Evolutionary conservation across 2,113 vertebrate genomes (phyloP).

Genomic region (Tor tambroides): DNA sequence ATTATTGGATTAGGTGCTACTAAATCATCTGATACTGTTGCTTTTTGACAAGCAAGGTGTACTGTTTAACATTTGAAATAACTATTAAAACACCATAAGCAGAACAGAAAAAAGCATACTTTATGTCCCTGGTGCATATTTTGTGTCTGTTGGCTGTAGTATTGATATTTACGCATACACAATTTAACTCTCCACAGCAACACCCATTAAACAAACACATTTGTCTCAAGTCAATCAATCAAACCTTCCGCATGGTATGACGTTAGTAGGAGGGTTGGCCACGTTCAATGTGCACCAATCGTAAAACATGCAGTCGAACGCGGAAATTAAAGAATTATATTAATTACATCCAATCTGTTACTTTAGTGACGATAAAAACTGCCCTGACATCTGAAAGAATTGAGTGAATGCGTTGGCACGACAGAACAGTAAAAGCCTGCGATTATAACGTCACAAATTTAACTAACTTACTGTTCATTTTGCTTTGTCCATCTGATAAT

Average conservation of each 20-base stretch:
- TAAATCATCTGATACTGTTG: not conserved
- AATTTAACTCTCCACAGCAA: not conserved
- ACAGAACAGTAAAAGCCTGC: not conserved
- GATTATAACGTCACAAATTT: not conserved
- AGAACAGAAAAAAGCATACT: not conserved
- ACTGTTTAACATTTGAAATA: not conserved
- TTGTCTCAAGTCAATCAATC: not conserved
- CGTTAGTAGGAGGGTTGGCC: not conserved
- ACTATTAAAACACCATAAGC: not conserved
- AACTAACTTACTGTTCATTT: not conserved
- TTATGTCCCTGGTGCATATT: not conserved
- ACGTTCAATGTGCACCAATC: not conserved
- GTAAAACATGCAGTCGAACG: not conserved
- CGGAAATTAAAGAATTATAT: not conserved
- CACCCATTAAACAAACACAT: not conserved
- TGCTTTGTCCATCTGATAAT: not conserved
- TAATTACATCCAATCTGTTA: too few species aligned
- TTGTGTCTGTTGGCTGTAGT: not conserved
- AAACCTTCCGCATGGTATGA: not conserved
- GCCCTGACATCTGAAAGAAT: not conserved
- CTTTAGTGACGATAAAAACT: not conserved
- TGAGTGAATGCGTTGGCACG: not conserved
- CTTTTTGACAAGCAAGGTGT: not conserved
- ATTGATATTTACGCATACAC: not conserved
- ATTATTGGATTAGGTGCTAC: too few species aligned